These are phyloP conservation scores for Drosophila seguyi DNA, from an alignment of 1,140 invertebrate genomes.

Conservation along the genomic window DNA sequence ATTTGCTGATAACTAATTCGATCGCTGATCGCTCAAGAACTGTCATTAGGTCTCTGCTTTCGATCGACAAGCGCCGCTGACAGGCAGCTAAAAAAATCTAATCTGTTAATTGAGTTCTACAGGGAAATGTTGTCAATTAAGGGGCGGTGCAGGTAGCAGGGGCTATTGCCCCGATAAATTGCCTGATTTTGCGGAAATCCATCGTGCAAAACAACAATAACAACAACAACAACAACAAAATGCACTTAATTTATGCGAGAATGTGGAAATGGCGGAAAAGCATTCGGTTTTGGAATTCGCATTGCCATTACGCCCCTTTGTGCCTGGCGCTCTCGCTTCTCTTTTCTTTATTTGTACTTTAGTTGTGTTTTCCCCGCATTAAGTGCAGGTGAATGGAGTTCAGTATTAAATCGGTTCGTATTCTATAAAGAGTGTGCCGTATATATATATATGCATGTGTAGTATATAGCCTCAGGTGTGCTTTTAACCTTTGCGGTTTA, in stretches of 20 bases:
- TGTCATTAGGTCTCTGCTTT: conserved; percentile 12
- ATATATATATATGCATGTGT: no score
- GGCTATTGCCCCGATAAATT: conserved; percentile 22
- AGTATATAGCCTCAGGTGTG: conserved; percentile 17
- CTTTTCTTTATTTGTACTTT: conserved; percentile 15
- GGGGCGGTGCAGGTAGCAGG: conserved; percentile 15
- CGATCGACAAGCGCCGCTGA: conserved; percentile 15
- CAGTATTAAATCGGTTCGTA: not conserved
- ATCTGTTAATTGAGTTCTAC: conserved; percentile 41
- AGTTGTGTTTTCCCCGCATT: conserved; percentile 9
- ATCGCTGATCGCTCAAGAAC: conserved; percentile 11
- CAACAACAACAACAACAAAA: conserved; percentile 6
- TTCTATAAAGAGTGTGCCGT: conserved; percentile 5
- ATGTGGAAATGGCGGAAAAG: conserved; percentile 48
- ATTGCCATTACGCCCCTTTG: conserved; percentile 19
- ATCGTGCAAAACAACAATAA: conserved; percentile 2
- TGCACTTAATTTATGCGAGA: conserved; percentile 46
- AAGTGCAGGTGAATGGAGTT: conserved; percentile 22
- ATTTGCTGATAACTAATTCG: not conserved
- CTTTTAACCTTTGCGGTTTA: conserved; percentile 45
- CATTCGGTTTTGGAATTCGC: conserved; percentile 6
- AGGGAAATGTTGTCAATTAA: conserved; percentile 40
- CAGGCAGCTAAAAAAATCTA: conserved; percentile 30
- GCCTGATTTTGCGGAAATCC: conserved; percentile 42
- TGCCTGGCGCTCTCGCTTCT: conserved; percentile 9